A percentile compares a stretch with the other conserved stretches of the same genome.
Evolutionary conservation across 2,888 invertebrate species (phyloP).

Genomic region (Drosophila bunnanda): DNA sequence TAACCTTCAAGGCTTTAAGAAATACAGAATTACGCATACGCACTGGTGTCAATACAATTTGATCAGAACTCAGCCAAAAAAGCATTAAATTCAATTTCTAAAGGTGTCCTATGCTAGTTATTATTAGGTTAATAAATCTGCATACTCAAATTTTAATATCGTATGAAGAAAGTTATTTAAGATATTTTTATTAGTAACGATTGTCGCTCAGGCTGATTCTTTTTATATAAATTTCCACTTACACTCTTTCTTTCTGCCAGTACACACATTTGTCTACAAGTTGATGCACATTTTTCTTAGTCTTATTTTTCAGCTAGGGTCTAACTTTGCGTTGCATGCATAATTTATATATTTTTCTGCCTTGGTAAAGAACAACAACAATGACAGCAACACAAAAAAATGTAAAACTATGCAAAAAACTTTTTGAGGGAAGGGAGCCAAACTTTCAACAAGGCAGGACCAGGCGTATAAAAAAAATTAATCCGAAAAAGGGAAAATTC

Average conservation of each 20-base stretch:
- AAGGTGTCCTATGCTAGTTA: too few relatives aligned
- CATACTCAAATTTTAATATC: neutral
- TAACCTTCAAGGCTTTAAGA: too few relatives aligned
- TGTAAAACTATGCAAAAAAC: conserved; percentile 75
- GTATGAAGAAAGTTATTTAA: neutral
- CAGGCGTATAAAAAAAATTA: conserved; percentile 56
- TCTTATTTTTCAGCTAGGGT: conserved; percentile 30
- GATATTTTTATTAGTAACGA: neutral
- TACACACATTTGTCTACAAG: conserved; percentile 31
- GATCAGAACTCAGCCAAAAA: too few relatives aligned
- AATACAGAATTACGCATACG: too few relatives aligned
- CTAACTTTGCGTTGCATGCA: conserved; percentile 65
- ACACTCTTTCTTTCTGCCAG: neutral
- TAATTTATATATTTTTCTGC: conserved; percentile 70
- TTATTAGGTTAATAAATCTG: too few relatives aligned
- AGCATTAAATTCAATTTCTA: too few relatives aligned
- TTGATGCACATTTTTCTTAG: conserved; percentile 41
- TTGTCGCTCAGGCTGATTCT: neutral
- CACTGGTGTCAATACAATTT: too few relatives aligned
- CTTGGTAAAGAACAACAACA: conserved; percentile 53
- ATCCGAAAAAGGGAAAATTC: conserved; percentile 61
- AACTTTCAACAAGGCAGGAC: conserved; percentile 42
- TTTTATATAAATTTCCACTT: neutral
- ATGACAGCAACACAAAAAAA: conserved; percentile 35
- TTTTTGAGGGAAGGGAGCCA: conserved; percentile 43